A percentile compares a stretch with the other conserved stretches of the same genome.
phyloP scores from a whole-genome alignment of 2,888 invertebrate genomes.

The Pyrrhopygopsis socrates region DNA sequence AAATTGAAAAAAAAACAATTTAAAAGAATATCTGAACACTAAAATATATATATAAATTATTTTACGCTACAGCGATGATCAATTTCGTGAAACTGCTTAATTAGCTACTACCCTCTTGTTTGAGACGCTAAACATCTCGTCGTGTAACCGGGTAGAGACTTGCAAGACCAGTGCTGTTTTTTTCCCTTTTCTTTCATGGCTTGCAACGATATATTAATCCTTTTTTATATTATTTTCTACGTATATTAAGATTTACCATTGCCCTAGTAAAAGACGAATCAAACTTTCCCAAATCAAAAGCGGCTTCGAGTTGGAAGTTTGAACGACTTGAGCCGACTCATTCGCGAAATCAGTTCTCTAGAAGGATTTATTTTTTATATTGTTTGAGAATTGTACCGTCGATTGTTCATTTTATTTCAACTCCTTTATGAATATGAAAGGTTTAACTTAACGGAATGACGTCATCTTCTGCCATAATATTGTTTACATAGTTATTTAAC shows the following conservation, averaged over 20 bases:
- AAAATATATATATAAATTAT: no score
- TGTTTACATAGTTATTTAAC: conserved; percentile 3
- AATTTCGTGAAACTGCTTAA: no score
- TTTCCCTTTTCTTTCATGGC: no score
- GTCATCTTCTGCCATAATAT: conserved; percentile 3
- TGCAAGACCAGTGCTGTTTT: no score
- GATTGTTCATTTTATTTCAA: conserved; percentile 31
- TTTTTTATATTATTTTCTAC: background rate
- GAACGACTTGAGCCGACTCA: conserved; percentile 78
- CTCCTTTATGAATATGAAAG: conserved; percentile 29
- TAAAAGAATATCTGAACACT: no score
- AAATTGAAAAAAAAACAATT: no score
- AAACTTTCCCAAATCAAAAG: conserved; percentile 81
- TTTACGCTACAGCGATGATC: no score
- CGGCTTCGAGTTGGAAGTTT: conserved; percentile 75
- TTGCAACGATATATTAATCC: no score
- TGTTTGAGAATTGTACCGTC: conserved; percentile 28
- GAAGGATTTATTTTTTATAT: conserved; percentile 63
- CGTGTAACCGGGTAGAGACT: no score
- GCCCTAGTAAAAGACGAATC: conserved; percentile 56
- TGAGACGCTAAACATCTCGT: no score
- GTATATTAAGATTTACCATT: conserved; percentile 38
- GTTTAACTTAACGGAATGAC: conserved; percentile 16
- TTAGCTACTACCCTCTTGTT: no score
- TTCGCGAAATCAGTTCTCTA: conserved; percentile 62